A percentile compares a stretch with the other conserved stretches of the same genome.
Evolutionary conservation across 1,140 invertebrate species (phyloP).

Genomic region (Micrasema minimum): DNA sequence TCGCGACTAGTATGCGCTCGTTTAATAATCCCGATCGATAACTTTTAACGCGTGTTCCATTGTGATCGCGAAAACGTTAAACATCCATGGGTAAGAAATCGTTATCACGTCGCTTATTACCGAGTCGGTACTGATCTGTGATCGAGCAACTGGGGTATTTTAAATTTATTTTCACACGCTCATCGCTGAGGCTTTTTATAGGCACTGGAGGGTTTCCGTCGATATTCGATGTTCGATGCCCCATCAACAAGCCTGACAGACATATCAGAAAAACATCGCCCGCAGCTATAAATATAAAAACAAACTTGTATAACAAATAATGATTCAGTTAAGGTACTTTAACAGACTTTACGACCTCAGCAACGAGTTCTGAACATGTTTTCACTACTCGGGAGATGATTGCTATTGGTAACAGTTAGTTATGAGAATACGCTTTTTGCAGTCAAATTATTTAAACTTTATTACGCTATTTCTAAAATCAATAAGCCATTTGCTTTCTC

Average conservation of each 20-base stretch:
- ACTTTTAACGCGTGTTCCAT: too few species aligned
- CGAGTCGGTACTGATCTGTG: too few species aligned
- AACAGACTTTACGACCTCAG: slow-evolving; percentile 26
- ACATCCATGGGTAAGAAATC: too few species aligned
- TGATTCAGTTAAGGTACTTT: slow-evolving; percentile 32
- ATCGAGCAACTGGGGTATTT: too few species aligned
- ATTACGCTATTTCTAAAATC: slow-evolving; percentile 22
- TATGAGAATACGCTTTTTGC: slow-evolving; percentile 23
- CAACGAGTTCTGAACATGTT: slow-evolving; percentile 15
- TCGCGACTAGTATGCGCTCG: too few species aligned
- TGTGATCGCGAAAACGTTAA: too few species aligned
- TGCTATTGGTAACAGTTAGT: slow-evolving; percentile 27
- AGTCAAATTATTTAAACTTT: slow-evolving; percentile 16
- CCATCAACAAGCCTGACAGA: slow-evolving; percentile 1
- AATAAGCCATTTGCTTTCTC: slow-evolving; percentile 22
- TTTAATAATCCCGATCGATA: too few species aligned
- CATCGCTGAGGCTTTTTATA: too few species aligned
- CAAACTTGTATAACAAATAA: slow-evolving; percentile 38
- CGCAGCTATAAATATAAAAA: slow-evolving; percentile 28
- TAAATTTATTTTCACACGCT: too few species aligned
- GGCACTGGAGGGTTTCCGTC: not conserved
- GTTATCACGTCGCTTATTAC: too few species aligned
- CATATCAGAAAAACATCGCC: slow-evolving; percentile 28
- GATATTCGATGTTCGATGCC: slow-evolving; percentile 1
- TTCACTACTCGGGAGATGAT: not conserved